phyloP scores from a whole-genome alignment of 1,140 invertebrate genomes.

The Lasioglossum albipes region DNA sequence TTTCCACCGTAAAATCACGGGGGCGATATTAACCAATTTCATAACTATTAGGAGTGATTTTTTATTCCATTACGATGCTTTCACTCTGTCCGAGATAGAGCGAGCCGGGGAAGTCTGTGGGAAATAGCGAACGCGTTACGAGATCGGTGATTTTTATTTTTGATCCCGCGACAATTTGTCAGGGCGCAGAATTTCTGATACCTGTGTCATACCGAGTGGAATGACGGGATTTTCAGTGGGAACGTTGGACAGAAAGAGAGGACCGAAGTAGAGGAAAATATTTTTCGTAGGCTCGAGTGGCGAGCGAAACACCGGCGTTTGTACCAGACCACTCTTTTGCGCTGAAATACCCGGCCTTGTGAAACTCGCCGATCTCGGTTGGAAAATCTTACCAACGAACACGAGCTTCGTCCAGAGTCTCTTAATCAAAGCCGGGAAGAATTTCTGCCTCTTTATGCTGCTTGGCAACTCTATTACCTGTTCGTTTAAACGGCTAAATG shows the following conservation, averaged over 20 bases:
- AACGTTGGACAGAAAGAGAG: neutral
- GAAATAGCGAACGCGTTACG: neutral
- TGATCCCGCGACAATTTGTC: conserved; percentile 17
- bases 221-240: neutral
- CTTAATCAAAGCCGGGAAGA: neutral
- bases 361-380: conserved; percentile 7
- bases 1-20: too few species aligned
- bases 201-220: neutral
- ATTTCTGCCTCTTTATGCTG: neutral
- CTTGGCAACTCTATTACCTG: too few species aligned
- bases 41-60: neutral
- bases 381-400: conserved; percentile 6
- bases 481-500: too few species aligned
- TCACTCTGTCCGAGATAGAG: neutral
- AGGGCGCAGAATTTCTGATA: neutral
- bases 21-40: neutral
- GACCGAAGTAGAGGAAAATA: conserved; percentile 8
- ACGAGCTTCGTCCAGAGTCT: neutral
- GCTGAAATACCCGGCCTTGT: neutral
- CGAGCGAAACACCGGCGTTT: too few species aligned
- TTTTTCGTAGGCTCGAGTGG: neutral
- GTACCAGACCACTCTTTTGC: neutral
- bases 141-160: neutral
- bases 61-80: neutral
- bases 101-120: neutral